phyloP scores from a whole-genome alignment of 1,140 invertebrate species.

The Drosophila repleta region DNA sequence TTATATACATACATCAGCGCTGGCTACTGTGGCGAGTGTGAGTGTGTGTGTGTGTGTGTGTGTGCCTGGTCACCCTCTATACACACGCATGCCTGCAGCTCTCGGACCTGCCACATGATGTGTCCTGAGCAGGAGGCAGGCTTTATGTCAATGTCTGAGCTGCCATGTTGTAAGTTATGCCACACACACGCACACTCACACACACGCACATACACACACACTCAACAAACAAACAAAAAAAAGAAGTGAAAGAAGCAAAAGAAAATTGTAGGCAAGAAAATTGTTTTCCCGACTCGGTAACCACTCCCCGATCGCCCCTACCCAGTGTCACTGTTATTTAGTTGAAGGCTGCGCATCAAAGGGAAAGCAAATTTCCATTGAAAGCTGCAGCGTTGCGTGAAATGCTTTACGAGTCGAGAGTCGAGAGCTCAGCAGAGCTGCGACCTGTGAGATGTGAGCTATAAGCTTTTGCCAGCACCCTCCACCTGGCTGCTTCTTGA shows the following conservation, averaged over 20 bases:
- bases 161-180: conserved; percentile 79
- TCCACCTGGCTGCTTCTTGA: conserved; percentile 51
- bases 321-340: conserved; percentile 34
- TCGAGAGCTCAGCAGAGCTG: conserved; percentile 2
- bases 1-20: conserved; percentile 45
- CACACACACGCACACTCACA: conserved; percentile 35
- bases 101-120: conserved; percentile 29
- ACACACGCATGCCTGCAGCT: conserved; percentile 71
- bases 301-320: not conserved
- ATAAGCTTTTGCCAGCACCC: conserved; percentile 7
- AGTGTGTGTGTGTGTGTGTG: conserved; percentile 8
- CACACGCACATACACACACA: conserved; percentile 7
- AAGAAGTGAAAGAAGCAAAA: conserved; percentile 32
- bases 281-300: conserved; percentile 56
- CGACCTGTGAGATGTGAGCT: not conserved
- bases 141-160: conserved; percentile 80
- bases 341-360: conserved; percentile 45
- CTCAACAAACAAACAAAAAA: conserved; percentile 9
- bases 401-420: conserved; percentile 74
- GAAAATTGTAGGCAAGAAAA: conserved; percentile 62
- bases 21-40: conserved; percentile 39
- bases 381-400: conserved; percentile 81
- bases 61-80: conserved; percentile 38
- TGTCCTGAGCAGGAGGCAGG: conserved; percentile 28
- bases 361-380: conserved; percentile 77